A percentile compares a stretch with the other conserved stretches of the same genome.
These are phyloP conservation scores for Riptortus pedestris DNA, from an alignment of 1,140 invertebrate genomes.

Conservation along the genomic window DNA sequence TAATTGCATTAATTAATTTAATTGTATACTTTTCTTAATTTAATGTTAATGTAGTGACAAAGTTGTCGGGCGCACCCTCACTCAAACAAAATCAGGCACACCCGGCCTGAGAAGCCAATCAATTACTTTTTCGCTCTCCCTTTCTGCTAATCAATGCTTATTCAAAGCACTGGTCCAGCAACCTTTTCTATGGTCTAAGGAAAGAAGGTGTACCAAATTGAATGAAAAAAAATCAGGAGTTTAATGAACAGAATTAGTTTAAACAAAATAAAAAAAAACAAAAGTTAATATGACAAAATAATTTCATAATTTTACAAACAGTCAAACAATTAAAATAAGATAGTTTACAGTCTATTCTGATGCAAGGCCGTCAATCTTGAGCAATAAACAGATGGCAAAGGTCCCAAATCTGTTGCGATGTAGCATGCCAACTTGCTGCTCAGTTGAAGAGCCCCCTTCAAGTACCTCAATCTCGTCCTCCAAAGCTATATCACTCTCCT, in stretches of 20 bases:
- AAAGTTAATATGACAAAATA: too few relatives aligned
- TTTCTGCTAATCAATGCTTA: not conserved
- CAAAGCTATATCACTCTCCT: too few relatives aligned
- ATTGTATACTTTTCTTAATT: too few relatives aligned
- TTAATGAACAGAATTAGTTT: not conserved
- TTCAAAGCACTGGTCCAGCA: not conserved
- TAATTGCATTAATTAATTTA: too few relatives aligned
- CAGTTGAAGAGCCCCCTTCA: too few relatives aligned
- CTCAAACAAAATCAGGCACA: not conserved
- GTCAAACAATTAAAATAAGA: too few relatives aligned
- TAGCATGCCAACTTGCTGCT: too few relatives aligned
- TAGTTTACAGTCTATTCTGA: not conserved
- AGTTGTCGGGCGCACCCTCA: too few relatives aligned
- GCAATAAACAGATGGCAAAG: not conserved
- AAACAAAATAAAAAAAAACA: too few relatives aligned
- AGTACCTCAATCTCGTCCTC: too few relatives aligned
- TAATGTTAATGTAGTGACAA: too few relatives aligned
- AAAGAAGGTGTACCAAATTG: not conserved
- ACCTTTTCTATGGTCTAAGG: not conserved
- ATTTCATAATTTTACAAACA: not conserved
- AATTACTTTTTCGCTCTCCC: not conserved
- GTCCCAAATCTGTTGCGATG: not conserved
- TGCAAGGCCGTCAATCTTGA: not conserved
- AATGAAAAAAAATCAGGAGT: not conserved
- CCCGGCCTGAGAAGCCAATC: not conserved